Percentiles rank a stretch among this genome's conserved stretches.
phyloP scores from a whole-genome alignment of 2,797 vertebrate species.

The Lates japonicus region DNA sequence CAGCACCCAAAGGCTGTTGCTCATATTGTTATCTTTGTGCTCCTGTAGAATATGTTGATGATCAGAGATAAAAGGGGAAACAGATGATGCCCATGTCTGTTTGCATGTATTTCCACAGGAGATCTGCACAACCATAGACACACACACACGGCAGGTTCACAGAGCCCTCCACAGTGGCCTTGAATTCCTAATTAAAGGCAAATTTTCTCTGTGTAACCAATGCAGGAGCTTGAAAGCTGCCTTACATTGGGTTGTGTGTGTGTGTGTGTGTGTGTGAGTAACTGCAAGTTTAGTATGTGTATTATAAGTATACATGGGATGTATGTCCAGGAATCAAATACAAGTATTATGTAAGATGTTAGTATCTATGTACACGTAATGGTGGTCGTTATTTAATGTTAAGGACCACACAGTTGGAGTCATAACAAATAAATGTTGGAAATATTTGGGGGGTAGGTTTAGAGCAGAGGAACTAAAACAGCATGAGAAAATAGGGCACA shows the following conservation, averaged over 20 bases:
- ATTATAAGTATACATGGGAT: neutral
- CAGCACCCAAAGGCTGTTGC: constrained; percentile 62
- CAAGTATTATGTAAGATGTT: constrained; percentile 19
- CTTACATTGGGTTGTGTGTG: constrained; percentile 2
- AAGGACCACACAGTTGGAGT: neutral
- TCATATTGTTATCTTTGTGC: constrained; percentile 57
- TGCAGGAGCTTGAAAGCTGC: constrained; percentile 22
- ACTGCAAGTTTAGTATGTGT: neutral
- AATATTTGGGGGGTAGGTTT: neutral
- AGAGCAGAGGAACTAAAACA: neutral
- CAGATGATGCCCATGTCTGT: constrained; percentile 45
- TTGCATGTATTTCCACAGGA: constrained; percentile 47
- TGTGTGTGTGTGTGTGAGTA: neutral
- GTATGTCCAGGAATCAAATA: constrained; percentile 25
- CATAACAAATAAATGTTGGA: neutral
- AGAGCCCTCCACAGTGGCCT: constrained; percentile 36
- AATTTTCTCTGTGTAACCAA: constrained; percentile 43
- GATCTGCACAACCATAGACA: constrained; percentile 11
- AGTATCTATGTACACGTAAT: no score
- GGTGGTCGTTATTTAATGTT: neutral
- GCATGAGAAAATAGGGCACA: neutral
- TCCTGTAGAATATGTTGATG: constrained; percentile 47
- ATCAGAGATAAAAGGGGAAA: constrained; percentile 39
- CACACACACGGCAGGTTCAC: constrained; percentile 29
- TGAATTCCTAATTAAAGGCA: constrained; percentile 57